A percentile compares a stretch with the other conserved stretches of the same genome.
phyloP scores from a whole-genome alignment of 2,888 invertebrate genomes.

The Pheosia gnoma region DNA sequence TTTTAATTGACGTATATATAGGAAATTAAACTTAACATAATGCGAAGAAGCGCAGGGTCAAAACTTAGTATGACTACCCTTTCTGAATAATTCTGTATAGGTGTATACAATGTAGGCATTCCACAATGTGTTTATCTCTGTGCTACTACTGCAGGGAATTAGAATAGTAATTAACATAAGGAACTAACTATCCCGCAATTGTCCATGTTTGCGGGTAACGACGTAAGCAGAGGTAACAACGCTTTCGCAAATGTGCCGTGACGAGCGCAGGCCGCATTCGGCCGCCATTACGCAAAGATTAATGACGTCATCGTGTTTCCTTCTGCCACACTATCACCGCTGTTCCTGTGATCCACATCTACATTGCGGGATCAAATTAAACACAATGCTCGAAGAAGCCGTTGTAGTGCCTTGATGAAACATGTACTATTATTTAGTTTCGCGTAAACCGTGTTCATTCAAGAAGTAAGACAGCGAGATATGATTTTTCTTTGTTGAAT shows the following conservation, averaged over 20 bases:
- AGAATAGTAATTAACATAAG: slow-evolving; percentile 22
- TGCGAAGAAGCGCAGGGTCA: no score
- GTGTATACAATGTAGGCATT: no score
- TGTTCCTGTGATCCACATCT: slow-evolving; percentile 28
- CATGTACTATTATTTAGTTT: slow-evolving; percentile 6
- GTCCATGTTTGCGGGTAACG: slow-evolving; percentile 33
- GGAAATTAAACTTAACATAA: no score
- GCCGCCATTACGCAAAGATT: slow-evolving; percentile 73
- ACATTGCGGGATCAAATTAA: slow-evolving; percentile 29
- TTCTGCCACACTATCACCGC: slow-evolving; percentile 56
- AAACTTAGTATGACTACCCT: no score
- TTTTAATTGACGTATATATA: no score
- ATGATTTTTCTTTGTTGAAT: not conserved
- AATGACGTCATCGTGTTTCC: slow-evolving; percentile 74
- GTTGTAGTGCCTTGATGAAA: slow-evolving; percentile 10
- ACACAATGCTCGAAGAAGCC: slow-evolving; percentile 20
- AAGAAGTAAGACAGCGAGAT: not conserved
- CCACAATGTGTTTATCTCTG: not conserved
- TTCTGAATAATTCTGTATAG: no score
- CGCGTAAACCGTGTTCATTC: not conserved
- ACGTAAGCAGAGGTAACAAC: slow-evolving; percentile 29
- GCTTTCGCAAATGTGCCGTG: slow-evolving; percentile 64
- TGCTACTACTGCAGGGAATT: slow-evolving; percentile 12
- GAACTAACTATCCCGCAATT: slow-evolving; percentile 18
- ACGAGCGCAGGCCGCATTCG: slow-evolving; percentile 57